Conservation (phyloP, 2,888 invertebrate genomes). For the Catonia carolina region DNA sequence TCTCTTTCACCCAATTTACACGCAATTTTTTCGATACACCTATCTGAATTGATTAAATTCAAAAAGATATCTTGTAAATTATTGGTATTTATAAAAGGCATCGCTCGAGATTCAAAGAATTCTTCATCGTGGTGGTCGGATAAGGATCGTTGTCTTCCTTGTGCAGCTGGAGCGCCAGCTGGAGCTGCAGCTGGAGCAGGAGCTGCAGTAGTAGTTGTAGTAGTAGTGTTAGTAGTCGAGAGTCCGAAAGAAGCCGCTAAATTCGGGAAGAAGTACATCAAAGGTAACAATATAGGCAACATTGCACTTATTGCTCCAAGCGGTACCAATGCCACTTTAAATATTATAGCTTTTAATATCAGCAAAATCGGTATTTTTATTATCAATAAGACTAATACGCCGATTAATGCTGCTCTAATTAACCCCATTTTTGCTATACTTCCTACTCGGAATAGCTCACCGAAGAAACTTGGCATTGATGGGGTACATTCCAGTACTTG, state of each 20-base stretch:
- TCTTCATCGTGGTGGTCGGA: neutral
- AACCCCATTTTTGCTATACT: neutral
- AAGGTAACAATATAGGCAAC: conserved; percentile 32
- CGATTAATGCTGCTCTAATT: neutral
- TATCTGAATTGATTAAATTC: conserved; percentile 29
- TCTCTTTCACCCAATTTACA: conserved; percentile 33
- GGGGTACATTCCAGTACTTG: conserved; percentile 3
- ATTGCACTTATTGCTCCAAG: conserved; percentile 31
- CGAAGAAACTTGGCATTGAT: neutral
- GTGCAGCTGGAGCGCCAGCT: conserved; percentile 3
- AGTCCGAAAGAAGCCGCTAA: conserved; percentile 25
- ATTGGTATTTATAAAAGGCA: neutral
- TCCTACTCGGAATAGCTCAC: neutral
- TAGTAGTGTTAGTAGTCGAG: conserved; percentile 2
- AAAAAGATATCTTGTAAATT: conserved; percentile 22
- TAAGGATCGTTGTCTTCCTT: neutral
- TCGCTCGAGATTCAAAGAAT: neutral
- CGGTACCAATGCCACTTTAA: conserved; percentile 33
- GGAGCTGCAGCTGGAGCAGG: neutral
- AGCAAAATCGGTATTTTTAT: conserved; percentile 19
- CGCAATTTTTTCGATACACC: conserved; percentile 31
- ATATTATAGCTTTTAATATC: conserved; percentile 25
- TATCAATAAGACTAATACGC: conserved; percentile 1
- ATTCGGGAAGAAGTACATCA: conserved; percentile 32
- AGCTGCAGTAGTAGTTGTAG: conserved; percentile 14